These are phyloP conservation scores for Chrysochloris asiatica DNA, from an alignment of 2,113 vertebrate genomes.

Conservation along the genomic window DNA sequence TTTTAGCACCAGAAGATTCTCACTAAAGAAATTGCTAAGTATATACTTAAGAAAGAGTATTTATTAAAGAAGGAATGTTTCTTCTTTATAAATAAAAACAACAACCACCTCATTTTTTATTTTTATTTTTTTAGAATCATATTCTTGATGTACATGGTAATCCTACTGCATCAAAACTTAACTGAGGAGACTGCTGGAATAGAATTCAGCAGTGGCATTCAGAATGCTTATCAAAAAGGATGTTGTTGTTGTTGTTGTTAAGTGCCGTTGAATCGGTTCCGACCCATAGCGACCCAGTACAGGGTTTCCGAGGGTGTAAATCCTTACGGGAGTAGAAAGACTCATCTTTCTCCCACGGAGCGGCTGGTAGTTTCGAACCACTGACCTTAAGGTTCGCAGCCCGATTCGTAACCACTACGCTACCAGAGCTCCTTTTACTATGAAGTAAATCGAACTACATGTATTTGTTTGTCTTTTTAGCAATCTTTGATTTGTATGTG, in stretches of 20 bases:
- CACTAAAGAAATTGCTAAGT: neutral
- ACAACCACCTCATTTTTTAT: neutral
- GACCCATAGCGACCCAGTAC: too few relatives aligned
- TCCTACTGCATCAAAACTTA: neutral
- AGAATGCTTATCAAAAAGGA: too few relatives aligned
- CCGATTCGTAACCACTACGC: too few relatives aligned
- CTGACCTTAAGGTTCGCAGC: too few relatives aligned
- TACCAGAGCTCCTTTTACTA: too few relatives aligned
- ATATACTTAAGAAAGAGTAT: neutral
- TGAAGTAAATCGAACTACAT: neutral
- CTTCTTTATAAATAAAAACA: too few relatives aligned
- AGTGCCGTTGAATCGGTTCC: too few relatives aligned
- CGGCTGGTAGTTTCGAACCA: too few relatives aligned
- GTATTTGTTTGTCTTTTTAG: neutral
- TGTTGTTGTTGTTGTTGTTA: too few relatives aligned
- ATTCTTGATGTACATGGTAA: neutral
- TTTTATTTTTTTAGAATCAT: neutral
- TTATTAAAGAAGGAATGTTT: neutral
- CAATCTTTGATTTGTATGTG: neutral
- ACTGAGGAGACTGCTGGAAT: neutral
- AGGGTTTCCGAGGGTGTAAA: too few relatives aligned
- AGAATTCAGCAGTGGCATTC: neutral
- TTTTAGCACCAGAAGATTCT: neutral
- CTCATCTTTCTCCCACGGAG: too few relatives aligned
- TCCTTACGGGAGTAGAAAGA: too few relatives aligned